phyloP scores from a whole-genome alignment of 1,140 invertebrate genomes.

The Anadara kagoshimensis region DNA sequence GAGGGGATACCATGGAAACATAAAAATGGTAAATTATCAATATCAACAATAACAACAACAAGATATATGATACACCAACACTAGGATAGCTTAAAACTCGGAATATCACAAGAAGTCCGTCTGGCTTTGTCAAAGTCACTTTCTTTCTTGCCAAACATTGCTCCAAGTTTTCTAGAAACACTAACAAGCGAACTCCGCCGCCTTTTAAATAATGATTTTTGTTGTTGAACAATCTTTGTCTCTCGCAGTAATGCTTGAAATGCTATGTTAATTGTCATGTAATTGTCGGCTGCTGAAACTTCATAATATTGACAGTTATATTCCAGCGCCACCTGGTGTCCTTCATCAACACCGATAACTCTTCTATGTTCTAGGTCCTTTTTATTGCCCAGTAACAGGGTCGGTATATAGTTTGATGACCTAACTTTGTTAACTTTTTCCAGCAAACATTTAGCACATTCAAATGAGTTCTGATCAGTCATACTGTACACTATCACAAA shows the following conservation, averaged over 20 bases:
- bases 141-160: constrained; percentile 66
- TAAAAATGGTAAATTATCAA: no score
- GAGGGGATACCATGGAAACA: no score
- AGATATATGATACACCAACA: no score
- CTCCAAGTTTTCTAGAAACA: constrained; percentile 79
- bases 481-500: constrained; percentile 91
- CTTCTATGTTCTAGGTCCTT: constrained; percentile 88
- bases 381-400: constrained; percentile 87
- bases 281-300: constrained; percentile 88
- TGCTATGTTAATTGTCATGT: constrained; percentile 84
- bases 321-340: constrained; percentile 84
- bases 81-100: not conserved
- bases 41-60: no score
- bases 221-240: constrained; percentile 82
- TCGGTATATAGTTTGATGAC: constrained; percentile 71
- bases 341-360: constrained; percentile 85
- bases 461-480: constrained; percentile 83
- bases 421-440: constrained; percentile 79
- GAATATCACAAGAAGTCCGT: constrained; percentile 28
- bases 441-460: constrained; percentile 83
- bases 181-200: constrained; percentile 85
- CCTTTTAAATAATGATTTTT: constrained; percentile 81
- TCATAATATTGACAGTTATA: constrained; percentile 90
- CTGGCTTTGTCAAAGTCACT: constrained; percentile 40
- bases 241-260: constrained; percentile 84